Evolutionary conservation across 1,140 invertebrate genomes (phyloP).

Genomic region (Drosophila nasuta): DNA sequence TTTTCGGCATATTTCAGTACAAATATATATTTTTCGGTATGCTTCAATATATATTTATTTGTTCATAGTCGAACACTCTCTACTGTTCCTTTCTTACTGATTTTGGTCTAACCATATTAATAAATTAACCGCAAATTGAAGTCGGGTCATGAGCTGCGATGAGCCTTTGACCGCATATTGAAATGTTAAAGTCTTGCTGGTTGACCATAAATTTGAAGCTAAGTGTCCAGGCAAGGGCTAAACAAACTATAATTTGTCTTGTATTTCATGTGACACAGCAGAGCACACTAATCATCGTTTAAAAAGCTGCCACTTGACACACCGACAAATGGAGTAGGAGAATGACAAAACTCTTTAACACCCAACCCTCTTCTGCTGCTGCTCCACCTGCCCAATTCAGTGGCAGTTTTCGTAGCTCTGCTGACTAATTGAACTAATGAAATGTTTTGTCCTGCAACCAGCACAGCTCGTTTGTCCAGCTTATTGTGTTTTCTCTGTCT

Average conservation of each 20-base stretch:
- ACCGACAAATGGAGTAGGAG: conserved; percentile 15
- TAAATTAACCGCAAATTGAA: conserved; percentile 19
- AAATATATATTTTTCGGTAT: too few species aligned
- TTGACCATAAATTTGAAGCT: conserved; percentile 72
- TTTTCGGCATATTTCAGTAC: too few species aligned
- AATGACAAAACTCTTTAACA: not conserved
- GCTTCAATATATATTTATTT: too few species aligned
- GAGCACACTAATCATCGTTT: conserved; percentile 77
- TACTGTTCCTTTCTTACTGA: too few species aligned
- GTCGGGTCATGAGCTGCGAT: not conserved
- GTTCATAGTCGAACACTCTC: too few species aligned
- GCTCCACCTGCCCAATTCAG: conserved; percentile 51
- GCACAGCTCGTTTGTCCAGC: conserved; percentile 40
- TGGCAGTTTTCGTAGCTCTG: conserved; percentile 34
- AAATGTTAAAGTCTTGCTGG: conserved; percentile 35
- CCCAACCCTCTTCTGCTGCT: not conserved
- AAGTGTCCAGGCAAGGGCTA: conserved; percentile 49
- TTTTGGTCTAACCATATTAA: conserved; percentile 8
- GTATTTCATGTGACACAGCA: conserved; percentile 57
- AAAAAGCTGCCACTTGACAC: conserved; percentile 66
- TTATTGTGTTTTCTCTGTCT: conserved; percentile 23
- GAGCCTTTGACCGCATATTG: conserved; percentile 8
- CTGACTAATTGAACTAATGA: conserved; percentile 79
- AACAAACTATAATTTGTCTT: conserved; percentile 76
- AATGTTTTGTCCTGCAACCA: conserved; percentile 54